A percentile compares a stretch with the other conserved stretches of the same genome.
Conservation (phyloP, 2,113 vertebrate species). For the Cygnus atratus region DNA sequence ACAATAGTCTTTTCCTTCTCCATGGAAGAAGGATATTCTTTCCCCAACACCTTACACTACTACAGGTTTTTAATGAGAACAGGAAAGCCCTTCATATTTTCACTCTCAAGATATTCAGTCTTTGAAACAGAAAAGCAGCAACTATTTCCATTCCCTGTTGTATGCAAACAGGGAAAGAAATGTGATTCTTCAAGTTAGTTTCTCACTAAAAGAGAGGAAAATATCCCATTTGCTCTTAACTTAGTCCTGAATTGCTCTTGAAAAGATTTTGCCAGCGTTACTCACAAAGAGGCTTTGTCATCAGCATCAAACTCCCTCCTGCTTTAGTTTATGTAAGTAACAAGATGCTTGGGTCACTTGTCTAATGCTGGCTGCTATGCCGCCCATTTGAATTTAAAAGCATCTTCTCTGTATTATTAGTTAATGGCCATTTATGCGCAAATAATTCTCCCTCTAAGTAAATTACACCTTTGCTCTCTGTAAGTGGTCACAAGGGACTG, state of each 20-base stretch:
- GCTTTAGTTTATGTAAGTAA: conserved; percentile 34
- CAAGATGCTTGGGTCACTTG: conserved; percentile 14
- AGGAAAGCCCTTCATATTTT: not conserved
- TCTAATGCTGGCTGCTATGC: not conserved
- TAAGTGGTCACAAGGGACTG: not conserved
- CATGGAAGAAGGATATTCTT: not conserved
- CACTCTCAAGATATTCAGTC: not conserved
- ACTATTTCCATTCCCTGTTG: not conserved
- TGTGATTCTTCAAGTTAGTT: not conserved
- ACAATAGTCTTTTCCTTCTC: not conserved
- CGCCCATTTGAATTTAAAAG: conserved; percentile 52
- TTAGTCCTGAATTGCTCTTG: not conserved
- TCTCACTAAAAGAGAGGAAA: not conserved
- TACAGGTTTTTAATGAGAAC: not conserved
- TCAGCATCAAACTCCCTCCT: conserved; percentile 11
- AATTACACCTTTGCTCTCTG: conserved; percentile 27
- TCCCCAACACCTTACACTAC: not conserved
- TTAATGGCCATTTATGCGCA: conserved; percentile 26
- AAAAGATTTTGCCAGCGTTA: not conserved
- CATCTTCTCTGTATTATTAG: conserved; percentile 40
- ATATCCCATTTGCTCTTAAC: not conserved
- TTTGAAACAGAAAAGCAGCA: not conserved
- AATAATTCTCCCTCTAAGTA: conserved; percentile 53
- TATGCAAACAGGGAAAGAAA: not conserved
- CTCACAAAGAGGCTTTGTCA: conserved; percentile 37